A percentile compares a stretch with the other conserved stretches of the same genome.
Conservation (phyloP, 2,113 vertebrate genomes). For the Sus scrofa region DNA sequence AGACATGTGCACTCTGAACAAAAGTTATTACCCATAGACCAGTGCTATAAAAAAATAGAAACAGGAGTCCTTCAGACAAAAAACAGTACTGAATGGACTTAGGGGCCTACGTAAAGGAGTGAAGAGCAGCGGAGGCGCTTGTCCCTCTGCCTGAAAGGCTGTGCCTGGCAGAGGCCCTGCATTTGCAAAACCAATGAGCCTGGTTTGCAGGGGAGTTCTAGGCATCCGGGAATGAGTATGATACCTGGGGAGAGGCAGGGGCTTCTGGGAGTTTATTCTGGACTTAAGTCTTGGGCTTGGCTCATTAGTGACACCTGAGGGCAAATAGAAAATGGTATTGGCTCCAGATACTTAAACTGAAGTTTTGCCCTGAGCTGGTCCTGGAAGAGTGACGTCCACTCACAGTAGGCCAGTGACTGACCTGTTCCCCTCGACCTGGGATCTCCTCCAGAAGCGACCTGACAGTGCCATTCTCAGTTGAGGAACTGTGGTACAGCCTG, state of each 20-base stretch:
- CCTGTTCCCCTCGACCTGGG: no score
- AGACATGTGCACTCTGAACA: neutral
- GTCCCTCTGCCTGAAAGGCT: neutral
- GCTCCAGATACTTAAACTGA: neutral
- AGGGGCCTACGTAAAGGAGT: neutral
- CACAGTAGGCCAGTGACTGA: neutral
- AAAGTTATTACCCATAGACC: neutral
- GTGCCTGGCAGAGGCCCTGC: neutral
- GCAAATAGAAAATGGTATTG: neutral
- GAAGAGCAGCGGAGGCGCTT: neutral
- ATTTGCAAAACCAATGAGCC: neutral
- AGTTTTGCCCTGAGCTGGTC: neutral
- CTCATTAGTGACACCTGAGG: neutral
- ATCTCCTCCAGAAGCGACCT: neutral
- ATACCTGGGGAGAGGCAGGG: neutral
- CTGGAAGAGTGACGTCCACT: neutral
- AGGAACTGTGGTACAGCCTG: neutral
- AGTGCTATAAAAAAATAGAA: neutral
- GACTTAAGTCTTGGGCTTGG: neutral
- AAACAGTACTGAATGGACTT: neutral
- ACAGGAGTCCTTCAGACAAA: neutral
- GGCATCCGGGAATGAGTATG: neutral
- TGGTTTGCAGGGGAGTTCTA: neutral
- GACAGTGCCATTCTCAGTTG: neutral
- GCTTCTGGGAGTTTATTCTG: neutral